Evolutionary conservation across 2,113 vertebrate species (phyloP).

Genomic region (Prunella fulvescens): DNA sequence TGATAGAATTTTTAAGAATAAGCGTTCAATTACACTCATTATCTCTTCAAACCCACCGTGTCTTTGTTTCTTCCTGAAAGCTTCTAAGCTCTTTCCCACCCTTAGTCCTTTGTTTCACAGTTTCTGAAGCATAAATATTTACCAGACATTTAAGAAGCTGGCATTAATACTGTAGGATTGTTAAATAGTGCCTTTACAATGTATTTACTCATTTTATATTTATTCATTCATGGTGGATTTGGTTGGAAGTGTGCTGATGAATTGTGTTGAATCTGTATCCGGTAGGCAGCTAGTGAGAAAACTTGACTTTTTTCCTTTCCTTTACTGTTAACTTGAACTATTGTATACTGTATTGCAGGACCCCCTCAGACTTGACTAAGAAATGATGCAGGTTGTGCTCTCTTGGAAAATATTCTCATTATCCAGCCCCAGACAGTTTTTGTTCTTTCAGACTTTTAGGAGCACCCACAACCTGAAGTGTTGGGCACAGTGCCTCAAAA

Average conservation of each 20-base stretch:
- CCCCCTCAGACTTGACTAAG: neutral
- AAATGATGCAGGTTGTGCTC: neutral
- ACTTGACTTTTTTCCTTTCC: neutral
- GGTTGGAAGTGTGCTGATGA: neutral
- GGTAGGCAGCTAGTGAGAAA: neutral
- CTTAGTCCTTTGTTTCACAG: neutral
- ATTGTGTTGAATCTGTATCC: neutral
- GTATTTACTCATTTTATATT: neutral
- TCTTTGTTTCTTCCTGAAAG: neutral
- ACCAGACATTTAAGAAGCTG: neutral
- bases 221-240: neutral
- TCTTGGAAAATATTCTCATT: neutral
- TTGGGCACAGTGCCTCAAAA: neutral
- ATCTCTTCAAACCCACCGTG: neutral
- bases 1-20: neutral
- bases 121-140: neutral
- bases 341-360: neutral
- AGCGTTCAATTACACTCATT: neutral
- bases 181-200: neutral
- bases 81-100: neutral
- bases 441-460: neutral
- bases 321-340: neutral
- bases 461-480: neutral
- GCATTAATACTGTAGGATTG: neutral
- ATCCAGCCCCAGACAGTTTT: neutral